Percentiles rank a stretch among this genome's conserved stretches.
Conservation (phyloP, 2,797 vertebrate genomes). For the Dromococcyx pavoninus region DNA sequence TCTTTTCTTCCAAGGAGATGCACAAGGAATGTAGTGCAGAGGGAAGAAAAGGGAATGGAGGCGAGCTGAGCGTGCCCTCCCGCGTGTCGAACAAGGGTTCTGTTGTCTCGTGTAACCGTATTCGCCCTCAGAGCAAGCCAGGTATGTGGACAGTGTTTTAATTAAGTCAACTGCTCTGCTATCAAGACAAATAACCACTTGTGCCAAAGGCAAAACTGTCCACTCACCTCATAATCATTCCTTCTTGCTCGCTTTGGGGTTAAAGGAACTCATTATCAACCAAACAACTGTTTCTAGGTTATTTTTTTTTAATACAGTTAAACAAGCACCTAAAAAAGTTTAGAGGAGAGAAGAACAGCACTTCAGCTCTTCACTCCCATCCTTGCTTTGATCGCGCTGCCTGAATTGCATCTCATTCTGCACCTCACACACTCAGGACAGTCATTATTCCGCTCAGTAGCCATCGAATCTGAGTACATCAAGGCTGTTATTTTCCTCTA, state of each 20-base stretch:
- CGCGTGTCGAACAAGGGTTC: conserved; percentile 53
- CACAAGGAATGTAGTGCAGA: conserved; percentile 32
- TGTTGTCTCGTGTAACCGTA: conserved; percentile 56
- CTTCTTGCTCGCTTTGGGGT: background rate
- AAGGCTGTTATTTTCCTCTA: background rate
- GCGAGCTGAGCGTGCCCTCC: background rate
- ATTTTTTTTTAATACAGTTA: background rate
- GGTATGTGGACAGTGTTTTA: conserved; percentile 66
- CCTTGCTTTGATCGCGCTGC: background rate
- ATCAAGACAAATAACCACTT: conserved; percentile 52
- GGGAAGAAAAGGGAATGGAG: conserved; percentile 53
- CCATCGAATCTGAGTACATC: background rate
- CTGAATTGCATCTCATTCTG: background rate
- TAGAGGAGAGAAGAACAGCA: background rate
- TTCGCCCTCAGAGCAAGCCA: conserved; percentile 32
- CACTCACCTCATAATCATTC: background rate
- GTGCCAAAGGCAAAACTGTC: conserved; percentile 16
- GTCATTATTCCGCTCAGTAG: background rate
- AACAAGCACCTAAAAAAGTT: background rate
- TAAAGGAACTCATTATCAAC: background rate
- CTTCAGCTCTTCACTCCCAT: background rate
- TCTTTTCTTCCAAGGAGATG: background rate
- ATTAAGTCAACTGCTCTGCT: conserved; percentile 68
- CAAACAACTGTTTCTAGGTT: background rate
- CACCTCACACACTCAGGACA: background rate